A percentile compares a stretch with the other conserved stretches of the same genome.
phyloP scores from a whole-genome alignment of 53 echinoderm and acorn worm species.

The Zoroaster sp. region DNA sequence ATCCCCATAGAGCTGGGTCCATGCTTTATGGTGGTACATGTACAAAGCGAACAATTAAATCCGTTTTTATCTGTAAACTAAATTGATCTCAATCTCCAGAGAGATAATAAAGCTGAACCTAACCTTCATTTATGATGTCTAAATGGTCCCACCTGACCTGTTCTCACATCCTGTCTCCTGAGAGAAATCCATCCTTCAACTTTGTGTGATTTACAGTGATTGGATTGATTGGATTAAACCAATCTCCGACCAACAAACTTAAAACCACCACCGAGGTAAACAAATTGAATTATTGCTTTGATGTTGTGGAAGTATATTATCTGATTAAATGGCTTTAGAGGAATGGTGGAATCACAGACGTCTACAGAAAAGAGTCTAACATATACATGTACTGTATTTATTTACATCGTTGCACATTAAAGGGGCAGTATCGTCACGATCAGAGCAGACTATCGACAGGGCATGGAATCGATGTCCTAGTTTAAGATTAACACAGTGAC shows the following conservation, averaged over 20 bases:
- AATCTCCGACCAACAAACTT: neutral
- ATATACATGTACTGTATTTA: too few relatives aligned
- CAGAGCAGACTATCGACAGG: too few relatives aligned
- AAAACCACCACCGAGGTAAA: neutral
- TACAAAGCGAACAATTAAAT: too few relatives aligned
- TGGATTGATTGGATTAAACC: neutral
- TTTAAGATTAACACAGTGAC: too few relatives aligned
- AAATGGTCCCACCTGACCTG: neutral
- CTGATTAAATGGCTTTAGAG: neutral
- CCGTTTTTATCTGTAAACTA: neutral
- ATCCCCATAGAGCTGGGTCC: too few relatives aligned
- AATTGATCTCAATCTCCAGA: neutral
- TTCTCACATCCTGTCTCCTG: neutral
- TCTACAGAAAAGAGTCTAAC: too few relatives aligned
- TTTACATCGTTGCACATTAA: too few relatives aligned
- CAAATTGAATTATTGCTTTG: neutral
- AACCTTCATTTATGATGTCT: neutral
- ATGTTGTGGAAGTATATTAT: neutral
- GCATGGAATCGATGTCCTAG: too few relatives aligned
- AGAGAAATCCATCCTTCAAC: neutral
- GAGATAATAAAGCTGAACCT: neutral
- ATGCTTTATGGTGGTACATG: too few relatives aligned
- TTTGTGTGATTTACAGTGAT: neutral
- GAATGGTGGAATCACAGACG: neutral
- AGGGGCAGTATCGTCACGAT: too few relatives aligned